Evolutionary conservation across 2,797 vertebrate species (phyloP), one percentile per base, ranked within the genome.

Genomic region (Echiichthys vipera): DNA sequence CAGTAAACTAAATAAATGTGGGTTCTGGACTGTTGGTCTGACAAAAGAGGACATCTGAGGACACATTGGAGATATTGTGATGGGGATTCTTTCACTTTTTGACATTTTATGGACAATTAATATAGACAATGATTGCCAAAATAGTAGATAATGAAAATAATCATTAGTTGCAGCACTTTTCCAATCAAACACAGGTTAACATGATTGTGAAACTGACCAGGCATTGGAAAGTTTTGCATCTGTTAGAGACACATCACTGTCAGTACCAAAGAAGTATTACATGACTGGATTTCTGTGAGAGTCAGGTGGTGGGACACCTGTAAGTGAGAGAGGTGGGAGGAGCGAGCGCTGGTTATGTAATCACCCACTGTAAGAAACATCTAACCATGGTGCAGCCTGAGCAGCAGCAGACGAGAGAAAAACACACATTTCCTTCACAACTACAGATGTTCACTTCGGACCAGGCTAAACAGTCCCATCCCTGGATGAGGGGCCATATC

Each of bases 401-500:
- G 54, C 9, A 36, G 13, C 15, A 32, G 45, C 54, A 42, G 20
- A 22, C 14, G 8, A 45, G 17, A 58, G 11, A 20, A 12, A 15
- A 27, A 45, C 32, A 11, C 18, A 14, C 5, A 12, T 18, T 7
- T 40, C 27, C 40, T 51, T 4, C 17, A 62, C 25, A 47, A 1
- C 40, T 10, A 8, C 25, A 68, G 7, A 39, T 9, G 20, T 37
- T 8, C 20, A 18, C 27, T 5, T n/a, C 40, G 18, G 2, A 22
- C 11, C 6, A n/a, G 27, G 30, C 34, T 25, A 42, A 39, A 5
- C 64, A 1, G 42, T 39, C 53, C 34, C 65, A 12, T 63, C 65
- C 22, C 49, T 25, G 49, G 5, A 62, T 45, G 53, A 49, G 27
- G 65, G 79, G 77, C 84, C 62, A 24, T 49, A 56, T 49, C 67